These are phyloP conservation scores for Campoplex capitator DNA, from an alignment of 2,888 invertebrate species.

Conservation along the genomic window DNA sequence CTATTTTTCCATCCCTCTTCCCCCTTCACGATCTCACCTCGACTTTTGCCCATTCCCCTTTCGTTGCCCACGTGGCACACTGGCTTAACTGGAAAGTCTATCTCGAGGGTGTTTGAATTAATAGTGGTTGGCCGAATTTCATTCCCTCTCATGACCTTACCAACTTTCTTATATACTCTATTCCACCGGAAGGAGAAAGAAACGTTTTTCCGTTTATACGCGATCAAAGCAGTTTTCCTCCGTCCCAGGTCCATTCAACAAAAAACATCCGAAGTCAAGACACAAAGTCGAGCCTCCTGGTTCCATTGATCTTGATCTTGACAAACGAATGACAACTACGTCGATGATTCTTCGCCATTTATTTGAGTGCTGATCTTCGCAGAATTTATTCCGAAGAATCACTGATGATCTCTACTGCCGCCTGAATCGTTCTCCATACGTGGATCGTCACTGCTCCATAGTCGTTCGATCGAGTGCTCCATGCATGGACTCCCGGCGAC, in stretches of 20 bases:
- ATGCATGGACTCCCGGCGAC: neutral
- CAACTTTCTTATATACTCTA: constrained; percentile 55
- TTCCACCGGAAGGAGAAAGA: constrained; percentile 19
- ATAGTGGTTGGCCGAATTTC: constrained; percentile 73
- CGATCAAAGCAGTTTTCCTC: neutral
- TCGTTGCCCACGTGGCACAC: constrained; percentile 57
- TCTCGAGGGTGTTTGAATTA: constrained; percentile 78
- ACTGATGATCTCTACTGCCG: neutral
- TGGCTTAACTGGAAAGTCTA: constrained; percentile 70
- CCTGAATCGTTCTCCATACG: neutral
- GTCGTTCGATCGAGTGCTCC: neutral
- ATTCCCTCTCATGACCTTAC: constrained; percentile 57
- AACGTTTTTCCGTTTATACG: neutral
- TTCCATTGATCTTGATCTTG: no score
- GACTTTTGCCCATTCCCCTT: constrained; percentile 27
- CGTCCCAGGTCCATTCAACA: neutral
- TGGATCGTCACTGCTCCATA: neutral
- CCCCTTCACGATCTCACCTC: constrained; percentile 28
- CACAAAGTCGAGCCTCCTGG: neutral
- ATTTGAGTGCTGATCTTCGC: no score
- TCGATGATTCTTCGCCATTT: no score
- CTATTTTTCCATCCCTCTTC: constrained; percentile 30
- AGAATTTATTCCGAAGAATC: no score
- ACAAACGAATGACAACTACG: no score
- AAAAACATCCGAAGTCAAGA: neutral